Evolutionary conservation across 1,140 invertebrate genomes (phyloP).

Genomic region (Hydropsyche tenuis): DNA sequence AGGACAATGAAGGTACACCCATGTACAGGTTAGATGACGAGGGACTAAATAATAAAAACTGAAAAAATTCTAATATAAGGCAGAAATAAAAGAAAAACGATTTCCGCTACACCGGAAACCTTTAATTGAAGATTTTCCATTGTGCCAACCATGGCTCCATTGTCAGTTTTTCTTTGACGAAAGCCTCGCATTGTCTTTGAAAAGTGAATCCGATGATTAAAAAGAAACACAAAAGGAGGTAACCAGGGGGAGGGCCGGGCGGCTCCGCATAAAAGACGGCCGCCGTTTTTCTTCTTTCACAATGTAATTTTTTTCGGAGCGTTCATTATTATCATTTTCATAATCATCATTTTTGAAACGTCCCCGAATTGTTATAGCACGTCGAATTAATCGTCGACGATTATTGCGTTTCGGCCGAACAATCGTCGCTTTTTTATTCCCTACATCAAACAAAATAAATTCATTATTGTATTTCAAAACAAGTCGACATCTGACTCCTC

Average conservation of each 20-base stretch:
- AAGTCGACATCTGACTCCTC: too few species aligned
- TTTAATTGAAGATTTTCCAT: slow-evolving; percentile 29
- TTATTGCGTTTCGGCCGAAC: neutral
- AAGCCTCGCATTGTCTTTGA: slow-evolving; percentile 22
- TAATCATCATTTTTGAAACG: slow-evolving; percentile 1
- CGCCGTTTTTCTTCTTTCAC: slow-evolving; percentile 11
- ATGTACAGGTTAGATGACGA: too few species aligned
- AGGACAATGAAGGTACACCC: too few species aligned
- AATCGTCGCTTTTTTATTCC: too few species aligned
- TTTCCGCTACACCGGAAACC: slow-evolving; percentile 28
- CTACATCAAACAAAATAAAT: too few species aligned
- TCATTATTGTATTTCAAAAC: too few species aligned
- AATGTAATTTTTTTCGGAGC: neutral
- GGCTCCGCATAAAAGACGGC: slow-evolving; percentile 1
- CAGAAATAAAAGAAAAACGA: slow-evolving; percentile 17
- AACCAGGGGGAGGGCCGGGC: neutral
- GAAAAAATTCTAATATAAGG: slow-evolving; percentile 17
- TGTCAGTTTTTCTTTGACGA: slow-evolving; percentile 28
- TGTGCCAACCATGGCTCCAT: slow-evolving; percentile 15
- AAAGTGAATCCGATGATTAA: slow-evolving; percentile 29
- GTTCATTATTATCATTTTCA: slow-evolving; percentile 10
- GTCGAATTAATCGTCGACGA: slow-evolving; percentile 1
- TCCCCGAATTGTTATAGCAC: neutral
- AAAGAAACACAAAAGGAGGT: slow-evolving; percentile 25
- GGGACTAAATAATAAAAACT: neutral